phyloP scores from a whole-genome alignment of 2,797 vertebrate genomes.

The Muscicapa comitata region DNA sequence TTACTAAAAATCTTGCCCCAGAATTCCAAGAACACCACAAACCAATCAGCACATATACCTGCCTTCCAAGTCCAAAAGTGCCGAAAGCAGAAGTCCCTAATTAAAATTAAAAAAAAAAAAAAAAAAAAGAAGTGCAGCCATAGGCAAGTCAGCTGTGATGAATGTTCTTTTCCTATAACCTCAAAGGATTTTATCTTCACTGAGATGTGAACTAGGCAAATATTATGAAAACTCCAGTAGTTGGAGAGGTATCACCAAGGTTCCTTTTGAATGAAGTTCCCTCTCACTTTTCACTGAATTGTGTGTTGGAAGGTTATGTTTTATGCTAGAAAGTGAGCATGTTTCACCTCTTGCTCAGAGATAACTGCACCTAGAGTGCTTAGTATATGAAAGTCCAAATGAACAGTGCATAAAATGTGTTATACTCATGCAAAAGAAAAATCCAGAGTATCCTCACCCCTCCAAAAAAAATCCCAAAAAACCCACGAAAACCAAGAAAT shows the following conservation, averaged over 20 bases:
- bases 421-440: background rate
- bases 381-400: background rate
- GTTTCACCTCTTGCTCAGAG: background rate
- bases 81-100: background rate
- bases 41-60: background rate
- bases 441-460: background rate
- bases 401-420: background rate
- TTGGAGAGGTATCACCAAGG: background rate
- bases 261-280: background rate
- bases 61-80: background rate
- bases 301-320: background rate
- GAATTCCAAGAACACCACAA: background rate
- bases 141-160: background rate
- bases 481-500: background rate
- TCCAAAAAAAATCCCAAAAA: rapidly evolving
- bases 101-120: background rate
- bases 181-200: background rate
- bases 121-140: background rate
- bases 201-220: background rate
- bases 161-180: background rate
- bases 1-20: background rate
- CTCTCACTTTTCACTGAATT: background rate
- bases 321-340: background rate
- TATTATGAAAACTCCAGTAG: background rate
- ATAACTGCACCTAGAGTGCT: background rate